phyloP scores from a whole-genome alignment of 2,113 vertebrate species.

The Pogona vitticeps region DNA sequence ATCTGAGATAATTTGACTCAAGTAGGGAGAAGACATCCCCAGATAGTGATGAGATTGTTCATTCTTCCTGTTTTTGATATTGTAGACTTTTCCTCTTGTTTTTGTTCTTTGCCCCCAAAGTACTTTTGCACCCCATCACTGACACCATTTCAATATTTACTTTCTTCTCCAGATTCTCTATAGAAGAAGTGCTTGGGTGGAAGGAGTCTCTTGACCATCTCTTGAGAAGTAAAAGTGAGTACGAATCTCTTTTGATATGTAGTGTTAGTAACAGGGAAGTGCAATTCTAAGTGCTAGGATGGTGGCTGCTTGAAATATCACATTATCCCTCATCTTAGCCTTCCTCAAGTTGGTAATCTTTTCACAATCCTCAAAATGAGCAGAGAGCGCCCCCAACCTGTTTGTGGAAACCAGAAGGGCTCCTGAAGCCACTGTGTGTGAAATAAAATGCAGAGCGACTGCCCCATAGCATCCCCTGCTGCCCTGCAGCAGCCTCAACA shows the following conservation, averaged over 20 bases:
- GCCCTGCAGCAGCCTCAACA: too few relatives aligned
- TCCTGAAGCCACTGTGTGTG: background rate
- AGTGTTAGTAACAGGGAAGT: accelerated
- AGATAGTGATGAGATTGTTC: slow-evolving; percentile 36
- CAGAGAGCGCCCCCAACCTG: background rate
- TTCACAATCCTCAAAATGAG: background rate
- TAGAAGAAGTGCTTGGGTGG: slow-evolving; percentile 87
- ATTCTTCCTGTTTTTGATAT: accelerated
- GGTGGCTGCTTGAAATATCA: background rate
- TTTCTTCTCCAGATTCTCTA: slow-evolving; percentile 77
- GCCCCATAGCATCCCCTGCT: background rate
- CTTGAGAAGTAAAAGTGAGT: slow-evolving; percentile 93
- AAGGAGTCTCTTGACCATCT: slow-evolving; percentile 90
- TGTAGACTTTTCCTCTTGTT: background rate
- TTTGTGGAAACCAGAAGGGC: too few relatives aligned
- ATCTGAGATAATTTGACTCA: background rate
- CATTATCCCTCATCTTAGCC: background rate
- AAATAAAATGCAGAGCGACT: accelerated
- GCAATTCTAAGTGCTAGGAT: background rate
- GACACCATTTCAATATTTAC: background rate
- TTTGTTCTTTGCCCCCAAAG: background rate
- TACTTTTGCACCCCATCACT: background rate
- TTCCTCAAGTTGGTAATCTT: background rate
- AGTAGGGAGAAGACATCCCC: slow-evolving; percentile 10
- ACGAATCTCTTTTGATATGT: background rate